Evolutionary conservation across 2,797 vertebrate species (phyloP).

Genomic region (Stomatorhinus walkeri): DNA sequence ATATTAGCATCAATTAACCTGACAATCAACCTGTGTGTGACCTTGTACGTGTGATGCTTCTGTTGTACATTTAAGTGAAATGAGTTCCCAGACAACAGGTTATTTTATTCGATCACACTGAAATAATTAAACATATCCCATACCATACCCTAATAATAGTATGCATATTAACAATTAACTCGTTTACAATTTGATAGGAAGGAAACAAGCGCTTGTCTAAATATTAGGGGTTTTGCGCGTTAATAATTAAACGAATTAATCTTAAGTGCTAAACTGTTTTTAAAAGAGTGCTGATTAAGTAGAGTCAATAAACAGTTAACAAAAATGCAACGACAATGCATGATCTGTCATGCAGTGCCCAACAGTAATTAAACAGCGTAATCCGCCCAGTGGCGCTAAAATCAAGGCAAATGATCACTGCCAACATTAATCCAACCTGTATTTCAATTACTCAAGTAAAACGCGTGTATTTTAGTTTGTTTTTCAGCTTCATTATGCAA

Average conservation of each 20-base stretch:
- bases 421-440: neutral
- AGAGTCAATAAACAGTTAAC: neutral
- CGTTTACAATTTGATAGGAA: neutral
- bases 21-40: neutral
- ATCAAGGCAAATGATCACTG: neutral
- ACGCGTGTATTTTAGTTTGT: neutral
- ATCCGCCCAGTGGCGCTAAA: conserved; percentile 18
- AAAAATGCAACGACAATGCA: neutral
- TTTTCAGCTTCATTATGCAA: neutral
- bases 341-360: neutral
- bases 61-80: neutral
- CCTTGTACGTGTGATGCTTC: neutral
- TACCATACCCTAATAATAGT: neutral
- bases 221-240: neutral
- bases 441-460: conserved; percentile 9
- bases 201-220: neutral
- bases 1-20: neutral
- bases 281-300: neutral
- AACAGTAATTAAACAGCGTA: conserved; percentile 1
- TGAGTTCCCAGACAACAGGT: neutral
- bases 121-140: neutral
- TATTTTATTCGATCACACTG: neutral
- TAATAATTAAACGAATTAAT: neutral
- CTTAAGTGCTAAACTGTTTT: neutral
- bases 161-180: neutral